phyloP scores from a whole-genome alignment of 1,140 invertebrate genomes.

The Meloidogyne chitwoodi region DNA sequence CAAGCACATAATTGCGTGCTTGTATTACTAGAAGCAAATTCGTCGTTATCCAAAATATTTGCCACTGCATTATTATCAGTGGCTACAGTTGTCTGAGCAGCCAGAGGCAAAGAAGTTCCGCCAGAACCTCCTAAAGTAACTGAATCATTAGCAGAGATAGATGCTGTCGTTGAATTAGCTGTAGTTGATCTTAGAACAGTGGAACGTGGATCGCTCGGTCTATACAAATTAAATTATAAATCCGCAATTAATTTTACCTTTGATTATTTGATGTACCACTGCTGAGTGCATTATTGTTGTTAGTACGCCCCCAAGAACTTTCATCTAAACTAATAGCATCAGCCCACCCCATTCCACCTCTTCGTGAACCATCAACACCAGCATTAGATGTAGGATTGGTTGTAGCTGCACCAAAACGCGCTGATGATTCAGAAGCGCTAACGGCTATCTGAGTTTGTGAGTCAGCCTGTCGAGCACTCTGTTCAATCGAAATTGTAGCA shows the following conservation, averaged over 20 bases:
- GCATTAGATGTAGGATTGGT: background rate
- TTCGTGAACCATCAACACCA: background rate
- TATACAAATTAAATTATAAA: background rate
- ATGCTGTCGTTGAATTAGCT: background rate
- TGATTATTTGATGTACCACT: background rate
- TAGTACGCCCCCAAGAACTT: background rate
- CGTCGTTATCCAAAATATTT: background rate
- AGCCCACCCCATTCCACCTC: background rate
- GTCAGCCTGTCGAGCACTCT: background rate
- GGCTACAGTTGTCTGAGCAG: background rate
- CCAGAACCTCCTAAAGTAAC: background rate
- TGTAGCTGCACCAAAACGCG: background rate
- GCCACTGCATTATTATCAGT: slow-evolving; percentile 22
- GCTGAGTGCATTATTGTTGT: background rate
- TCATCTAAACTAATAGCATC: background rate
- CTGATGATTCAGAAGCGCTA: background rate
- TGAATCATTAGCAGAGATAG: background rate
- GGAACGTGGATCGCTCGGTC: background rate
- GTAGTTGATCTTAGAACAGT: background rate
- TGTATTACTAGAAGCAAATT: slow-evolving; percentile 14
- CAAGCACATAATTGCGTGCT: slow-evolving; percentile 8
- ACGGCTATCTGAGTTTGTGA: background rate
- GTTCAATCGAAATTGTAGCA: background rate
- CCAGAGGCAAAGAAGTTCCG: background rate
- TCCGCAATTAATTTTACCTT: background rate